Evolutionary conservation across 2,888 invertebrate species (phyloP).

Genomic region (Meliscaeva auricollis): DNA sequence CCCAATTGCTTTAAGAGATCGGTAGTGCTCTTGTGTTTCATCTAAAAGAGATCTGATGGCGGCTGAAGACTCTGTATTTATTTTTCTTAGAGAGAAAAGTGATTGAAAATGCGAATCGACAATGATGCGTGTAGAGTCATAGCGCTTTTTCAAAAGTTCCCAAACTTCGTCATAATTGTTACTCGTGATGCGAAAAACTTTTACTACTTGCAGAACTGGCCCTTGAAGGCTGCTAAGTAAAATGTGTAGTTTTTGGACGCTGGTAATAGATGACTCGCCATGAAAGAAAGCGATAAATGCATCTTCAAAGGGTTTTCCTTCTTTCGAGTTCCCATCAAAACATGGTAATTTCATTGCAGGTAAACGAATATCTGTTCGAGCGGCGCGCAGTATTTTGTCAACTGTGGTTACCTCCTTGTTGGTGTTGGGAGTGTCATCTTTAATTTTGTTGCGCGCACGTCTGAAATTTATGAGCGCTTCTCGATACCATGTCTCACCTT

Average conservation of each 20-base stretch:
- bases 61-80: constrained; percentile 28
- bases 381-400: neutral
- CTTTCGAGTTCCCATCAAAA: constrained; percentile 49
- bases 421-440: neutral
- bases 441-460: constrained; percentile 9
- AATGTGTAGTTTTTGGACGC: constrained; percentile 28
- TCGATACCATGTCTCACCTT: constrained; percentile 54
- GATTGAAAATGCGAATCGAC: constrained; percentile 44
- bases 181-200: too few relatives aligned
- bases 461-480: constrained; percentile 16
- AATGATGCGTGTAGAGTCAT: constrained; percentile 44
- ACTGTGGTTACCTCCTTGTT: neutral
- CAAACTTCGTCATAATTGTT: constrained; percentile 34
- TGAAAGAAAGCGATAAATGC: constrained; percentile 48
- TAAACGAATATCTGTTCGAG: neutral
- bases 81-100: constrained; percentile 15
- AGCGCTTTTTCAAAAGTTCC: constrained; percentile 38
- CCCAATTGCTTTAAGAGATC: constrained; percentile 17
- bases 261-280: constrained; percentile 10
- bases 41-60: constrained; percentile 33
- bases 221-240: constrained; percentile 9
- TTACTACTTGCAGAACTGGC: constrained; percentile 24
- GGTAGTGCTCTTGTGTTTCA: constrained; percentile 33
- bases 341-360: constrained; percentile 43
- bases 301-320: constrained; percentile 54